Base-by-base conservation (phyloP, 2,888 invertebrate species). In the Ormyrus thymus region DNA sequence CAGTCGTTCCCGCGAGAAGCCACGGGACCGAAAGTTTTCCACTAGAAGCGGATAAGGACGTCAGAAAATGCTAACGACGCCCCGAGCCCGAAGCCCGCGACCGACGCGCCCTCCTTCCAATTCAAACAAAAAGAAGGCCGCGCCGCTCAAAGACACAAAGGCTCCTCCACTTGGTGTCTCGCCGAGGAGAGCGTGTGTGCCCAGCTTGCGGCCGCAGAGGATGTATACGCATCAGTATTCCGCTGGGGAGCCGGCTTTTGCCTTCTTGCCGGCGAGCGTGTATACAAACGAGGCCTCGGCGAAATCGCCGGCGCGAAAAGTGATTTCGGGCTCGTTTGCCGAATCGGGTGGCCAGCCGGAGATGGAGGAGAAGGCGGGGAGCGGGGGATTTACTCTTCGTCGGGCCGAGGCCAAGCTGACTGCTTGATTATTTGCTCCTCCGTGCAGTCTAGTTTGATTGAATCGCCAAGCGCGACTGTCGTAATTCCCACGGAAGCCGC, bases 351-450 rank as follows among this genome's bases (percentile, higher is more conserved):
- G 58, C 10, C 29, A 29, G 29, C 29, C 29, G 29, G 29, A 29
- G 29, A 29, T 29, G 2, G 29, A 29, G 29, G 9, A n/a, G 50
- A 13, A 59, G 55, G 43, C 8, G 55, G 13, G 29, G 29, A 29
- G 29, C 46, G 53, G 55, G 13, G 46, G 53, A 58, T 73, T 78
- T 50, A 50, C 72, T 61, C 66, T 51, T 6, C 43, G 3, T 9
- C 29, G 29, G 59, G 45, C 53, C 59, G 59, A 50, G 29, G 45
- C 53, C 53, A 51, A 55, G 73, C 46, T 29, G 73, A 70, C 64
- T 65, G 72, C 78, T 76, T 78, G 62, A 76, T 81, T 78, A 79
- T 76, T 78, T 81, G 72, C 72, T 81, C 76, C 68, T 61, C 76
- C 56, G 29, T 1, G 48, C 51, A 48, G 51, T 51, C 69, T 58